These are phyloP conservation scores for Pithys albifrons DNA, from an alignment of 2,113 vertebrate genomes.

Conservation along the genomic window DNA sequence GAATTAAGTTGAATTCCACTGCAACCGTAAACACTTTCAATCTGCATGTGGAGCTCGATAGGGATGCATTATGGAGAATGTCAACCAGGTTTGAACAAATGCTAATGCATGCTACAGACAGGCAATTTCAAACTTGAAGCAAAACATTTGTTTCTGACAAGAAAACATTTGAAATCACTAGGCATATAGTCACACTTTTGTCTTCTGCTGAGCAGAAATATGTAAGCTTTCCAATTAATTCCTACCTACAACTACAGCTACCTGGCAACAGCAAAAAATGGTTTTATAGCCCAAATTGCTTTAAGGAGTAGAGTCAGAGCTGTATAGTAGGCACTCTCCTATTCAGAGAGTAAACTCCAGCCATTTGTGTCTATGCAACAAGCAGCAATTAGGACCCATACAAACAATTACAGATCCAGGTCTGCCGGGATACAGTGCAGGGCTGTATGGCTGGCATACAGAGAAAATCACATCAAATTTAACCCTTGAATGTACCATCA, in stretches of 20 bases:
- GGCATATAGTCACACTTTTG: neutral
- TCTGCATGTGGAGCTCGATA: neutral
- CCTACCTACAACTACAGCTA: constrained; percentile 6
- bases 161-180: neutral
- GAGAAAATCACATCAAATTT: neutral
- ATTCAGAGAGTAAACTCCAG: neutral
- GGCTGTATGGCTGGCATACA: constrained; percentile 5
- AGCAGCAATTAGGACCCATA: constrained; percentile 42
- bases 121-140: neutral
- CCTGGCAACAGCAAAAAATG: neutral
- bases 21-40: neutral
- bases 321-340: neutral
- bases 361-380: constrained; percentile 26
- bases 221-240: constrained; percentile 2
- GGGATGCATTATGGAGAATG: neutral
- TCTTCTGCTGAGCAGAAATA: neutral
- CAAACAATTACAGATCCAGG: constrained; percentile 15
- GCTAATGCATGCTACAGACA: neutral
- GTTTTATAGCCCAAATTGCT: constrained; percentile 9
- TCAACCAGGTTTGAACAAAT: neutral
- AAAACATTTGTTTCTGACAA: constrained; percentile 26
- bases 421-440: neutral
- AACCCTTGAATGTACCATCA: neutral
- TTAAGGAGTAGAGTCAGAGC: neutral
- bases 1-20: neutral